phyloP scores from a whole-genome alignment of 2,797 vertebrate genomes.

The Oreortyx pictus region DNA sequence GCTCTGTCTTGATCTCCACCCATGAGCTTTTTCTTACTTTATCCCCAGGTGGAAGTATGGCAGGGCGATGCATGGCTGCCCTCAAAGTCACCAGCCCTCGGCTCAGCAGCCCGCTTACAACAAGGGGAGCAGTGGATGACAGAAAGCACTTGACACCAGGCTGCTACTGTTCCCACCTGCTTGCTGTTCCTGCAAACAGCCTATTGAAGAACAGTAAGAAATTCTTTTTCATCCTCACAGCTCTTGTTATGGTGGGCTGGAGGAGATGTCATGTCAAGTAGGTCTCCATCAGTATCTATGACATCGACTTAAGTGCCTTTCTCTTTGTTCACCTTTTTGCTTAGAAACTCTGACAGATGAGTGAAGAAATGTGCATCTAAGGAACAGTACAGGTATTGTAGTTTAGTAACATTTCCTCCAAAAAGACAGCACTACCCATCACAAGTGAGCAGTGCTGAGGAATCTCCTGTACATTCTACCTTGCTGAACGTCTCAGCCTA shows the following conservation, averaged over 20 bases:
- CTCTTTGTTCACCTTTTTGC: neutral
- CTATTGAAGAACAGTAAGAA: neutral
- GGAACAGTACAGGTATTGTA: neutral
- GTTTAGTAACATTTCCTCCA: neutral
- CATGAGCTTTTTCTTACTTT: neutral
- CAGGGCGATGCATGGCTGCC: neutral
- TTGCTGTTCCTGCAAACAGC: neutral
- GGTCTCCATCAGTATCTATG: neutral
- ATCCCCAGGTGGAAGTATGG: neutral
- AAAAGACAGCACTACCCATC: neutral
- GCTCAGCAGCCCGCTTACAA: neutral
- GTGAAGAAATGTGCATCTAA: neutral
- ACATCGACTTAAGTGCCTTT: neutral
- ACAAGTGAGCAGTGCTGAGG: neutral
- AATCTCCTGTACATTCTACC: rapidly evolving
- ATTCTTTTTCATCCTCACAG: neutral
- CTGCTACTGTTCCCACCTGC: neutral
- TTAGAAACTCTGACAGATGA: neutral
- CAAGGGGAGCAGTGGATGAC: rapidly evolving
- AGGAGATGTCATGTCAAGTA: neutral
- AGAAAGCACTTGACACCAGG: neutral
- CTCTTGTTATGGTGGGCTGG: neutral
- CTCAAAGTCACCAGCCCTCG: too few relatives aligned
- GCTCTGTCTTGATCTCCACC: neutral
- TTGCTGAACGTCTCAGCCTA: neutral